These are phyloP conservation scores for Leptinotarsa lineolata DNA, from an alignment of 1,140 invertebrate species.

Conservation along the genomic window DNA sequence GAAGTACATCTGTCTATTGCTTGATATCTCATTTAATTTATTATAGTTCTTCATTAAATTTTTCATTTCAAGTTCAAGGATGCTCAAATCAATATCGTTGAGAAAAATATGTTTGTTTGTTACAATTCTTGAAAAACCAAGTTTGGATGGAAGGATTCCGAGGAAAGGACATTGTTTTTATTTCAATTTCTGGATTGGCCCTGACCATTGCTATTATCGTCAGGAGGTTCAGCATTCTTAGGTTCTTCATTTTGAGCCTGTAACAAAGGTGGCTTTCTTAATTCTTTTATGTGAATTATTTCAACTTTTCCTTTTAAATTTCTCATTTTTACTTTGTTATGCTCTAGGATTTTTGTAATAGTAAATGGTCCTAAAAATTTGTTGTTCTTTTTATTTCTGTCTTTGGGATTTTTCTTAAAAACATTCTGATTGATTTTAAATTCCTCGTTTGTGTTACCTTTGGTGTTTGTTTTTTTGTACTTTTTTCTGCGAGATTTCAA, in stretches of 20 bases:
- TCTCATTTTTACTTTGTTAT: not conserved
- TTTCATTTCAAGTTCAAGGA: too few relatives aligned
- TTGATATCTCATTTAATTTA: too few relatives aligned
- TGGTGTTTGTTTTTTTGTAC: not conserved
- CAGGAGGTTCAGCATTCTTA: not conserved
- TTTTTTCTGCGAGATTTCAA: not conserved
- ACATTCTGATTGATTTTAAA: not conserved
- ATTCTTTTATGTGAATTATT: not conserved
- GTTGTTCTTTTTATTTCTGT: not conserved
- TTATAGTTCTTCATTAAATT: too few relatives aligned
- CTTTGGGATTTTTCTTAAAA: not conserved
- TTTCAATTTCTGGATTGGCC: not conserved
- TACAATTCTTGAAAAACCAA: not conserved
- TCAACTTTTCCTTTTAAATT: not conserved
- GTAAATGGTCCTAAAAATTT: not conserved
- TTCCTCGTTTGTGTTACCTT: not conserved
- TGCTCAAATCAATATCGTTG: not conserved
- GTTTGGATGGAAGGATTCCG: not conserved
- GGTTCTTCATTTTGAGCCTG: not conserved
- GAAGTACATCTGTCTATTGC: too few relatives aligned
- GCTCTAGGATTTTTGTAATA: not conserved
- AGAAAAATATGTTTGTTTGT: not conserved
- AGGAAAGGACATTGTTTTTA: not conserved
- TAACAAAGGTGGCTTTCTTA: not conserved
- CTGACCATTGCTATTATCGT: not conserved